Evolutionary conservation across 2,888 invertebrate genomes (phyloP).

Genomic region (Sialis lutaria): DNA sequence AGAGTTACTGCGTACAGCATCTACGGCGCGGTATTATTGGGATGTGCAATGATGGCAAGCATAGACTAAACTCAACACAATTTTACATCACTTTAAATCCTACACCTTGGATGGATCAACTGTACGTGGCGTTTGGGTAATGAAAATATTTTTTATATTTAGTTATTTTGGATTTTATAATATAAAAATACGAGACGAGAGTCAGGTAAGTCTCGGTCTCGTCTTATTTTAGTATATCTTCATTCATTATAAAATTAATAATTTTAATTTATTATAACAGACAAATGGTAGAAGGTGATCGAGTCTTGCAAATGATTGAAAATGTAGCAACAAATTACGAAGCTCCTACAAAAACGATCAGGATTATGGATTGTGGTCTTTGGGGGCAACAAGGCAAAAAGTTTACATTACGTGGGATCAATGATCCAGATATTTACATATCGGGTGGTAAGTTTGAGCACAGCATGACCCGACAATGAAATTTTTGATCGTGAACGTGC

Average conservation of each 20-base stretch:
- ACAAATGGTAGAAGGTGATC: constrained; percentile 46
- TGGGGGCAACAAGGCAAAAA: too few relatives aligned
- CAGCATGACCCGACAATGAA: too few relatives aligned
- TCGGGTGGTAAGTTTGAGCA: too few relatives aligned
- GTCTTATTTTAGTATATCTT: background rate
- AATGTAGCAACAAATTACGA: constrained; percentile 42
- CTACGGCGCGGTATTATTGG: constrained; percentile 50
- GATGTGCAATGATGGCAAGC: constrained; percentile 50
- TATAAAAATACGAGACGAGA: too few relatives aligned
- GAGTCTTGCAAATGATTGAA: constrained; percentile 41
- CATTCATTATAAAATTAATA: too few relatives aligned
- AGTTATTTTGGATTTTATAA: too few relatives aligned
- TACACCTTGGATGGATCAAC: constrained; percentile 50
- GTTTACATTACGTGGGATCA: too few relatives aligned
- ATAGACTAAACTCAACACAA: constrained; percentile 47
- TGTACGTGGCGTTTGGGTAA: constrained; percentile 56
- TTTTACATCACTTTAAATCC: constrained; percentile 49
- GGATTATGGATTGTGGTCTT: constrained; percentile 9
- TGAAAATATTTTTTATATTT: background rate
- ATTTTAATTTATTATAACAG: constrained; percentile 16
- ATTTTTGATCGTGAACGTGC: too few relatives aligned
- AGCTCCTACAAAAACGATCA: constrained; percentile 26
- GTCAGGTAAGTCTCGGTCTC: background rate
- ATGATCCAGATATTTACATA: too few relatives aligned
- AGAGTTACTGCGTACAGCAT: constrained; percentile 47